Evolutionary conservation across 64 coral and sea anemone species (phyloP), one percentile per base, ranked within the genome.

Genomic region (Pachyseris speciosa): DNA sequence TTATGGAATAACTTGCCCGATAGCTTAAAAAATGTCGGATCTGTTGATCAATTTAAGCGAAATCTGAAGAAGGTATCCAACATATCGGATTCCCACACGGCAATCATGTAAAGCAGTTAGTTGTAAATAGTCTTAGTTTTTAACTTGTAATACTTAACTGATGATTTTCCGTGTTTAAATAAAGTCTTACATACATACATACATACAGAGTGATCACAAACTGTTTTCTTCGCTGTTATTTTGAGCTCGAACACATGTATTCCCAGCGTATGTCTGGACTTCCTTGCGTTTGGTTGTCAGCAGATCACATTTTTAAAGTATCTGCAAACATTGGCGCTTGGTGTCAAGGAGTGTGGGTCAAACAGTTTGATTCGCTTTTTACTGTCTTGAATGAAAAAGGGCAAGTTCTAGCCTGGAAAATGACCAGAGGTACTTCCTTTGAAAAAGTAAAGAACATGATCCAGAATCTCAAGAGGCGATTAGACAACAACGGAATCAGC

Each of bases 231-330:
- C 7, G 60, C 12, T 41, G 29, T 20, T 90, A 66, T 40, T 49
- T 76, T 15, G 72, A 78, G 16, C 34, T 45, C 2, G 73, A 78
- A 67, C 13, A 78, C 33, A 31, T 79, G 34, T 90, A 90, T 33
- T 66, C 87, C 17, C 72, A 90, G 25, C 40, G 87, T 13, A 90
- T 90, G 87, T 49, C 72, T 50, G n/a, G 80, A 26, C 26, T 90
- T 30, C 63, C 74, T 31, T 74, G 55, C 20, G 24, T 90, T 51
- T 90, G 75, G 34, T 10, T 90, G 7, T 47, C 72, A 66, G 87
- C 87, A 16, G 75, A 90, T 60, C 87, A 90, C 36, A 89, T 58
- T 4, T 89, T 89, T 67, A 89, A 89, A 47, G 74, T 90, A 27
- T 41, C 73, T 90, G 74, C 87, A 36, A 90, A 90, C 53, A 90